Base-by-base conservation (phyloP, 1,140 invertebrate species). In the Euwallacea similis region DNA sequence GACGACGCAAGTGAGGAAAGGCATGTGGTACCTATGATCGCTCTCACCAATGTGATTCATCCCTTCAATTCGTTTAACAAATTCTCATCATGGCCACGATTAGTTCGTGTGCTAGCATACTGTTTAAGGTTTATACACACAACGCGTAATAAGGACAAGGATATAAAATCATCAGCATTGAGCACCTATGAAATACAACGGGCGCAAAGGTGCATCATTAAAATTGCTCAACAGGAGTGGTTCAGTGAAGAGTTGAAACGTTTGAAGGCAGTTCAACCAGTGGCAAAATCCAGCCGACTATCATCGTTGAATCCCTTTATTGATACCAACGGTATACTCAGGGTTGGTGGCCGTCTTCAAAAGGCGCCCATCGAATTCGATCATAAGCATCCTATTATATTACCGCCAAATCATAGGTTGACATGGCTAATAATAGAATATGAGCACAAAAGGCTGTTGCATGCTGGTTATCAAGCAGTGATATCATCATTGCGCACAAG, bases 61-160 rank as follows among this genome's bases (percentile, higher is more conserved):
- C 21, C 21, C 21, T 33, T 1, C 1, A 33, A 33, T 4, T 4
- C 4, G 4, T 33, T 33, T 4, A 33, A 33, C 4, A 33, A 33
- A 4, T 33, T 33, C 21, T 33, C 21, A 2, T 33, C 21, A 33
- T 33, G 21, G 21, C 21, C 21, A 4, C 21, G 21, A 33, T 4
- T 33, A 1, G 4, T 4, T 33, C 21, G 21, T 4, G 21, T 33
- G 21, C 1, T 33, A 2, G 1, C 21, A 33, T 33, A 33, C 4
- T 33, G 1, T 4, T 33, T 33, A 33, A 33, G 21, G 21, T 33
- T 33, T 4, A 33, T 33, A 33, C 21, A 4, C 21, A 33, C 4
- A 33, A 33, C 21, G 4, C 21, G 21, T 33, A 4, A 77, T 86
- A 83, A 82, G 6, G 46, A 10, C 46, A 50, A 50, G 13, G 13